Conservation (phyloP, 2,888 invertebrate genomes). For the Didymodactylos carnosus region DNA sequence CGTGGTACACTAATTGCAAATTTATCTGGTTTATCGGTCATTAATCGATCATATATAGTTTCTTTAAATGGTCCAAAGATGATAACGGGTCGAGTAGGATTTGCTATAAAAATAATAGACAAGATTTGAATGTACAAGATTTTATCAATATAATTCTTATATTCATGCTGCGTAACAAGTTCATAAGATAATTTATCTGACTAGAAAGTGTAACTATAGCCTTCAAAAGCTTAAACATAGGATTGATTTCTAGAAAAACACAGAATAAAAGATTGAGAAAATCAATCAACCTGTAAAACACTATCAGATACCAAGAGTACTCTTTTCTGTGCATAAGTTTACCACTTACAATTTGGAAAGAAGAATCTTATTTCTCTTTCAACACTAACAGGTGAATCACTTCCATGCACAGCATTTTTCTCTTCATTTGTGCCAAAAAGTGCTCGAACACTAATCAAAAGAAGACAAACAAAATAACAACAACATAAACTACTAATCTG, state of each 20-base stretch:
- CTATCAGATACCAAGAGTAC: too few relatives aligned
- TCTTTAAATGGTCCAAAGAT: constrained; percentile 95
- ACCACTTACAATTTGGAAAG: constrained; percentile 53
- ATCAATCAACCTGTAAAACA: too few relatives aligned
- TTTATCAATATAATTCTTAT: too few relatives aligned
- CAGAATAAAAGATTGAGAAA: too few relatives aligned
- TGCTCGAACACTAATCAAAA: not conserved
- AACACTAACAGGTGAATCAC: constrained; percentile 46
- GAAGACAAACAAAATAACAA: too few relatives aligned
- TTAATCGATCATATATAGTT: constrained; percentile 94
- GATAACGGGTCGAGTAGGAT: constrained; percentile 88
- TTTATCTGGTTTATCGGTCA: constrained; percentile 90
- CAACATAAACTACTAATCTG: not conserved
- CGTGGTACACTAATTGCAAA: constrained; percentile 99
- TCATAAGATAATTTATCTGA: constrained; percentile 77
- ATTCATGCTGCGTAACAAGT: constrained; percentile 80
- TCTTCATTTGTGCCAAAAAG: constrained; percentile 21
- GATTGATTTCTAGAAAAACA: too few relatives aligned
- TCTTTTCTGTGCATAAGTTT: too few relatives aligned
- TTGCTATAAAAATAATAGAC: constrained; percentile 42
- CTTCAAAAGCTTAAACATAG: too few relatives aligned
- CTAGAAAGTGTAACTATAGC: too few relatives aligned
- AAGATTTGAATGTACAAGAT: too few relatives aligned
- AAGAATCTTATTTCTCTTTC: constrained; percentile 65
- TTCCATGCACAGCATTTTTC: constrained; percentile 57